A percentile compares a stretch with the other conserved stretches of the same genome.
These are phyloP conservation scores for Chironomus striatipennis DNA, from an alignment of 1,140 invertebrate species.

Conservation along the genomic window DNA sequence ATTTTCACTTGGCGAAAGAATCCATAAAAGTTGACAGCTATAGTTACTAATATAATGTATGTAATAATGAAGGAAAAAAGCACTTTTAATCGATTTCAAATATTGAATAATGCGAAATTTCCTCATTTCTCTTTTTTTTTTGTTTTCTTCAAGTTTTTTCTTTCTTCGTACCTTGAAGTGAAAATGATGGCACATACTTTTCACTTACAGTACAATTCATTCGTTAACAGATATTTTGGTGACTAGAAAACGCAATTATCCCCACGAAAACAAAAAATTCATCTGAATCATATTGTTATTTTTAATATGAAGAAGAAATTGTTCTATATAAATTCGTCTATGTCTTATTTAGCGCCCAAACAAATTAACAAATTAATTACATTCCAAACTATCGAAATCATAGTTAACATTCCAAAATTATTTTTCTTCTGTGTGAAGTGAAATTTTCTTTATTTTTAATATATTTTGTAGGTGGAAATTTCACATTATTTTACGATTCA, in stretches of 20 bases:
- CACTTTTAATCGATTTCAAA: not conserved
- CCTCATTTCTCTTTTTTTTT: not conserved
- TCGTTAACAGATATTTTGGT: not conserved
- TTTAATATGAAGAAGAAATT: conserved; percentile 11
- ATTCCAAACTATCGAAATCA: too few species aligned
- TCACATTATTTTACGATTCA: too few species aligned
- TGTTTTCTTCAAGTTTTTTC: too few species aligned
- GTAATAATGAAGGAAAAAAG: conserved; percentile 2
- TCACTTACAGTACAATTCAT: not conserved
- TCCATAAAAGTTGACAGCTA: not conserved
- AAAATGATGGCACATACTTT: not conserved
- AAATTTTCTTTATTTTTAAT: too few species aligned
- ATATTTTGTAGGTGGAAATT: too few species aligned
- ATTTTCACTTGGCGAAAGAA: not conserved
- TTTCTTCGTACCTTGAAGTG: not conserved
- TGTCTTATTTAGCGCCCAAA: too few species aligned
- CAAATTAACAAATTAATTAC: too few species aligned
- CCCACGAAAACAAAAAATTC: conserved; percentile 1
- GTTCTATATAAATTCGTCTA: not conserved
- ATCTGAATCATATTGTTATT: conserved; percentile 6
- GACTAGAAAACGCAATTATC: not conserved
- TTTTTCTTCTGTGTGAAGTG: too few species aligned
- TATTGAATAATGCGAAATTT: conserved; percentile 2
- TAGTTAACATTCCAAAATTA: too few species aligned
- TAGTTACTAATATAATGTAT: too few species aligned